phyloP scores from a whole-genome alignment of 2,113 vertebrate species.

The Argyrosomus japonicus region DNA sequence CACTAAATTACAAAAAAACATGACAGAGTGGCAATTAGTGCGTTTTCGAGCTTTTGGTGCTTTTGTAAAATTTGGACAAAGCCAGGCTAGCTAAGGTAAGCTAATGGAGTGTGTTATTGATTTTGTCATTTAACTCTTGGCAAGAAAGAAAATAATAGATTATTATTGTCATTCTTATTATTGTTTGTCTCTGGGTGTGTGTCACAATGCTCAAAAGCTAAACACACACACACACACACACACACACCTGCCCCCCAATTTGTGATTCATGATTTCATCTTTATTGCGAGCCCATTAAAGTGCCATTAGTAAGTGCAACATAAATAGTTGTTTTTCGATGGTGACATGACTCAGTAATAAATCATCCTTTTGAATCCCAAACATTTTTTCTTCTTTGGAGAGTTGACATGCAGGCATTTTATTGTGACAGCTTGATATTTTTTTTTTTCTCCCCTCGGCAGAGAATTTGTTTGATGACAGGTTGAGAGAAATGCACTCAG shows the following conservation, averaged over 20 bases:
- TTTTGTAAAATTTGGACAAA: too few relatives aligned
- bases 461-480: slow-evolving; percentile 45
- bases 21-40: too few relatives aligned
- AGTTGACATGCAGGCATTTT: slow-evolving; percentile 10
- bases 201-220: neutral
- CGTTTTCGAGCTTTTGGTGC: too few relatives aligned
- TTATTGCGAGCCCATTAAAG: slow-evolving; percentile 10
- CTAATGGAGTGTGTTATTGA: too few relatives aligned
- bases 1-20: too few relatives aligned
- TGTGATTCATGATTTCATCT: neutral
- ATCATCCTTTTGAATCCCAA: slow-evolving; percentile 28
- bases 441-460: slow-evolving; percentile 39
- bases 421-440: slow-evolving; percentile 44
- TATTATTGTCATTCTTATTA: too few relatives aligned
- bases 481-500: slow-evolving; percentile 46
- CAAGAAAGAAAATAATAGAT: too few relatives aligned
- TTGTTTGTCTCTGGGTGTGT: neutral
- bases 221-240: neutral
- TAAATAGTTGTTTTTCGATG: slow-evolving; percentile 2
- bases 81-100: too few relatives aligned
- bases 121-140: too few relatives aligned
- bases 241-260: neutral
- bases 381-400: slow-evolving; percentile 2
- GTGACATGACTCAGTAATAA: slow-evolving; percentile 16
- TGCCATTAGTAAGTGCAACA: slow-evolving; percentile 18